These are phyloP conservation scores for Euphydryas editha DNA, from an alignment of 2,888 invertebrate species.

Conservation along the genomic window DNA sequence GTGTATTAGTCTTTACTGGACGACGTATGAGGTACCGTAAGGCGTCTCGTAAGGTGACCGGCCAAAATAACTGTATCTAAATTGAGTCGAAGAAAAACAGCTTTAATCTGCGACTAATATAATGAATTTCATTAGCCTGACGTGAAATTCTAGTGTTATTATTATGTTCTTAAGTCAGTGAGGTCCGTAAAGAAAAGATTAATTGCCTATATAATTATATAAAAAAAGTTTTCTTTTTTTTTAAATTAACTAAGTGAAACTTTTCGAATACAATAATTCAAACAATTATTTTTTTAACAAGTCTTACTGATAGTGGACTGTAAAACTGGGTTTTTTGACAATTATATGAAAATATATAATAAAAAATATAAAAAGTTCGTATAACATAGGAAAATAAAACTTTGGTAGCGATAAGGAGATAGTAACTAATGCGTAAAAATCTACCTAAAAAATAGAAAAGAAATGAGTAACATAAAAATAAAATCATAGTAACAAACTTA, in stretches of 20 bases:
- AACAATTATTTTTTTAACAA: too few relatives aligned
- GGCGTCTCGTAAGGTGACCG: constrained; percentile 61
- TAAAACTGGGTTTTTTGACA: neutral
- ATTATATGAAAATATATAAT: neutral
- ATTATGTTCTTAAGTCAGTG: neutral
- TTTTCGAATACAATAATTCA: too few relatives aligned
- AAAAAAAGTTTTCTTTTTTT: too few relatives aligned
- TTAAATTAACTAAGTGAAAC: too few relatives aligned
- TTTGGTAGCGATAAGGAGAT: neutral
- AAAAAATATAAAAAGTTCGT: neutral
- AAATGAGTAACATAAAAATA: neutral
- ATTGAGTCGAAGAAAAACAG: constrained; percentile 47
- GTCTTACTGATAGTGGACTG: neutral
- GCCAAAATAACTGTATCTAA: constrained; percentile 75
- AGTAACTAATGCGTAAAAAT: neutral
- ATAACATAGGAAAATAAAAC: neutral
- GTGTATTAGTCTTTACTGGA: constrained; percentile 57
- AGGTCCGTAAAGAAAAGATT: too few relatives aligned
- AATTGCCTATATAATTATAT: too few relatives aligned
- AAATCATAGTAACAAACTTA: neutral
- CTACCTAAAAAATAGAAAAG: neutral
- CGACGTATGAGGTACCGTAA: constrained; percentile 71
- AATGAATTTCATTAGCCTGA: constrained; percentile 53
- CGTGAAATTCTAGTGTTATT: constrained; percentile 45
- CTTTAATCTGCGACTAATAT: constrained; percentile 42